Percentiles rank a stretch among this genome's conserved stretches.
Evolutionary conservation across 92 coral and sea anemone species (phyloP).

Genomic region (Plumapathes pennacea): DNA sequence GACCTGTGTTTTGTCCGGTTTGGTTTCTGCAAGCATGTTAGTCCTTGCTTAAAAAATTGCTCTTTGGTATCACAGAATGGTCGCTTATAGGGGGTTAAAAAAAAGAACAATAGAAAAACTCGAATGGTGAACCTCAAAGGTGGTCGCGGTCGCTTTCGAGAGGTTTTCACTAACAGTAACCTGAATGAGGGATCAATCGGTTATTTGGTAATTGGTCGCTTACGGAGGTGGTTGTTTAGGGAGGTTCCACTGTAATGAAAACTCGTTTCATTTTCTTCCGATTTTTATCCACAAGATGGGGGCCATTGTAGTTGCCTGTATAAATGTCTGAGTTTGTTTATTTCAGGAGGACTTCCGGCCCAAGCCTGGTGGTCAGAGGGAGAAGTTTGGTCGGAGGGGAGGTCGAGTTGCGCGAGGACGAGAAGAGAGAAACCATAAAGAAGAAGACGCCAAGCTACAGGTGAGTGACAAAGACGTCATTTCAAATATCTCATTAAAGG

Average conservation of each 20-base stretch:
- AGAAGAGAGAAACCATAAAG: slow-evolving; percentile 69
- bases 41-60: background rate
- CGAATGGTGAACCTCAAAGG: too few relatives aligned
- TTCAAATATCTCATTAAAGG: too few relatives aligned
- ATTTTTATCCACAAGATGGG: background rate
- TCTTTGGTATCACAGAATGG: too few relatives aligned
- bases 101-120: too few relatives aligned
- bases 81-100: too few relatives aligned
- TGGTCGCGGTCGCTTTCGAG: too few relatives aligned
- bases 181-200: too few relatives aligned
- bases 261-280: background rate
- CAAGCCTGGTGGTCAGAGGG: slow-evolving; percentile 43
- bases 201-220: too few relatives aligned
- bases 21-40: background rate
- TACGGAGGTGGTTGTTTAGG: too few relatives aligned
- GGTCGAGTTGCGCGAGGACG: slow-evolving; percentile 61
- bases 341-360: slow-evolving; percentile 54
- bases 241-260: too few relatives aligned
- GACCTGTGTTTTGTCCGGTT: background rate
- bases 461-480: too few relatives aligned
- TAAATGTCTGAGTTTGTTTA: background rate
- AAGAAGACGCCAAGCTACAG: slow-evolving; percentile 62
- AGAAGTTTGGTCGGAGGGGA: slow-evolving; percentile 58
- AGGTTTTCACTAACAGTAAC: too few relatives aligned
- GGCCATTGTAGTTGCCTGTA: background rate